Percentiles rank a stretch among this genome's conserved stretches.
Evolutionary conservation across 2,888 invertebrate species (phyloP).

Genomic region (Dryomyza anilis): DNA sequence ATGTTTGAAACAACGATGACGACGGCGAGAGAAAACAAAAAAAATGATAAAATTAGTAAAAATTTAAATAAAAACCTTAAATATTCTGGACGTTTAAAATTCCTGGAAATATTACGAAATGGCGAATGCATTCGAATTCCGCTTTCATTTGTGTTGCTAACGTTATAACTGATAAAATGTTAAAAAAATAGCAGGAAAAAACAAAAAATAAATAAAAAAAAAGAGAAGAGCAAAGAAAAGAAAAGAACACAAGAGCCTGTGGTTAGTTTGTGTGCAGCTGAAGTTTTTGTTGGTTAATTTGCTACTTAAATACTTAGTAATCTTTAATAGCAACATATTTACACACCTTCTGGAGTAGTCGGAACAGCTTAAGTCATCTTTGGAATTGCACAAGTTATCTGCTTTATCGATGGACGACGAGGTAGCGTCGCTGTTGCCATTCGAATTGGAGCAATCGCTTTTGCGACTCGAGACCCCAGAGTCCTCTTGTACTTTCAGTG

Average conservation of each 20-base stretch:
- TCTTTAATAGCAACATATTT: no score
- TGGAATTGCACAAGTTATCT: conserved; percentile 53
- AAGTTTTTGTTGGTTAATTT: no score
- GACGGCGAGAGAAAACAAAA: no score
- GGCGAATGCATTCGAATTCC: conserved; percentile 58
- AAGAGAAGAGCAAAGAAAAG: conserved; percentile 28
- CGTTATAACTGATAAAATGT: conserved; percentile 47
- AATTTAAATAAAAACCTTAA: conserved; percentile 44
- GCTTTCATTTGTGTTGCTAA: conserved; percentile 56
- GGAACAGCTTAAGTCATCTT: conserved; percentile 55
- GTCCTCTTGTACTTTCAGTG: conserved; percentile 50
- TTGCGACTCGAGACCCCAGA: conserved; percentile 64
- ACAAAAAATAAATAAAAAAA: no score
- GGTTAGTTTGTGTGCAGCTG: no score
- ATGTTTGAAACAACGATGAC: no score
- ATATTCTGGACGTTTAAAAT: conserved; percentile 59
- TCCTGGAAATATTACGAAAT: conserved; percentile 53
- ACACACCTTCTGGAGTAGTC: conserved; percentile 64
- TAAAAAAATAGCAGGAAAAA: background rate
- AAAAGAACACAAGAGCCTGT: no score
- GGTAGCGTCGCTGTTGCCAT: conserved; percentile 63
- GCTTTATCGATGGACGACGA: conserved; percentile 62
- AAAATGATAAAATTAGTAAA: background rate
- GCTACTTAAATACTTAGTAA: no score
- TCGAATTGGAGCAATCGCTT: conserved; percentile 62